Evolutionary conservation across 2,113 vertebrate species (phyloP).

Genomic region (Formicarius rufipectus): DNA sequence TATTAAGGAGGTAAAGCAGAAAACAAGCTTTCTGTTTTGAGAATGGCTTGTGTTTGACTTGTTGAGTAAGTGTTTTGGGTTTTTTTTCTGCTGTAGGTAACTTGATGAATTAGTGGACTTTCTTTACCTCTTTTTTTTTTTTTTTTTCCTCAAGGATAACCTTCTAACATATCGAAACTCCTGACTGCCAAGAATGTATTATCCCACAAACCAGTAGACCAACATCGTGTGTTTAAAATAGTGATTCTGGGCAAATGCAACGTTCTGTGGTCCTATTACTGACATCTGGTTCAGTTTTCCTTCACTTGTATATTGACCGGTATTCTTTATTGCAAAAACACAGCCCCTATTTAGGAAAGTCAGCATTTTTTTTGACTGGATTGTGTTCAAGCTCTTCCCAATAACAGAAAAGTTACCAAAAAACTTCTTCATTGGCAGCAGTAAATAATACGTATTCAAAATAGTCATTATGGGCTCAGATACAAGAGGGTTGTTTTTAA

Average conservation of each 20-base stretch:
- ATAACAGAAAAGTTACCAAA: constrained; percentile 70
- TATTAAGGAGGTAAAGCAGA: not conserved
- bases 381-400: constrained; percentile 71
- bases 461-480: constrained; percentile 39
- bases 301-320: constrained; percentile 83
- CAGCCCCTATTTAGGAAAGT: constrained; percentile 72
- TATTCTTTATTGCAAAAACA: constrained; percentile 81
- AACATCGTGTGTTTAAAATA: constrained; percentile 84
- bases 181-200: constrained; percentile 77
- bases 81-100: not conserved
- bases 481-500: constrained; percentile 39
- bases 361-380: constrained; percentile 76
- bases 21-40: not conserved
- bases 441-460: constrained; percentile 60
- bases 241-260: constrained; percentile 79
- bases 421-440: constrained; percentile 39
- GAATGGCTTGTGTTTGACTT: not conserved
- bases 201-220: constrained; percentile 78
- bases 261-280: constrained; percentile 79
- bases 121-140: not conserved
- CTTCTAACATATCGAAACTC: constrained; percentile 73
- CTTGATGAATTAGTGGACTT: constrained; percentile 2
- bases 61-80: not conserved
- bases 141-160: constrained; percentile 49
- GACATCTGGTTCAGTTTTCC: constrained; percentile 84